A percentile compares a stretch with the other conserved stretches of the same genome.
Conservation (phyloP, 1,140 invertebrate species). For the Pseudomyrmex flavicornis region DNA sequence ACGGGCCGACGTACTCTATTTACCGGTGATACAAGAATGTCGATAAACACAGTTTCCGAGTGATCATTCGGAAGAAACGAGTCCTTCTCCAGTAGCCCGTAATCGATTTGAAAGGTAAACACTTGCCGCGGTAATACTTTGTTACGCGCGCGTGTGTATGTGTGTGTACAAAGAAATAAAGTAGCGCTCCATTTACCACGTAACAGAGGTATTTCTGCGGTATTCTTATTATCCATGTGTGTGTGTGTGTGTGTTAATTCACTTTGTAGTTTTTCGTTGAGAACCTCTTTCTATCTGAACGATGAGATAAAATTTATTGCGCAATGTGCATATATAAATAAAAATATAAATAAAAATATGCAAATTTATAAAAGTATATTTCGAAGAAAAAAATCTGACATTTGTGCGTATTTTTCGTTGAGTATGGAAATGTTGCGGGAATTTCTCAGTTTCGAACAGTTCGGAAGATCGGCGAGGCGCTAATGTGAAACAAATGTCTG, state of each 20-base stretch:
- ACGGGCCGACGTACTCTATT: constrained; percentile 36
- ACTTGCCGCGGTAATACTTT: constrained; percentile 29
- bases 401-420: no score
- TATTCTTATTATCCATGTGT: constrained; percentile 5
- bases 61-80: constrained; percentile 44
- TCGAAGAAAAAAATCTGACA: no score
- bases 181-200: constrained; percentile 33
- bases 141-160: no score
- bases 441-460: no score
- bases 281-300: no score
- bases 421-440: no score
- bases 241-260: no score
- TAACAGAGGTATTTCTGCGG: constrained; percentile 17
- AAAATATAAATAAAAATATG: no score
- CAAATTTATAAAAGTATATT: no score
- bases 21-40: constrained; percentile 26
- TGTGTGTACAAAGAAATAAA: constrained; percentile 24
- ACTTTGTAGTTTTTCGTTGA: background rate
- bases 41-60: constrained; percentile 43
- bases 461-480: no score
- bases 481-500: background rate
- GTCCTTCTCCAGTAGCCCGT: constrained; percentile 30
- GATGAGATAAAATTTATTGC: background rate
- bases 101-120: constrained; percentile 42
- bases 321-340: background rate